These are phyloP conservation scores for Philantomba maxwellii DNA, from an alignment of 2,113 vertebrate species.

Conservation along the genomic window DNA sequence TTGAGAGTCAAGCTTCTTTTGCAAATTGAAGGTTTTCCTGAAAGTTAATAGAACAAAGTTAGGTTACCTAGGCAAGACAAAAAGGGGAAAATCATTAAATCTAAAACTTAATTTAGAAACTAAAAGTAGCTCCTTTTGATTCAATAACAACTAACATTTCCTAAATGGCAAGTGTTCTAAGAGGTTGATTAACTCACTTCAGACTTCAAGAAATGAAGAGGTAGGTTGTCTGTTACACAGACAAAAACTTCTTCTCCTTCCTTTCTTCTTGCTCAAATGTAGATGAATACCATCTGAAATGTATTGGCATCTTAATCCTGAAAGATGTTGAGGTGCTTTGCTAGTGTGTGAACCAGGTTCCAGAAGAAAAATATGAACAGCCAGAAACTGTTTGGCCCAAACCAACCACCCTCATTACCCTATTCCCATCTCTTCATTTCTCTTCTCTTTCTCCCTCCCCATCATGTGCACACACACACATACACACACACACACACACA, in stretches of 20 bases:
- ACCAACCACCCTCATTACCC: background rate
- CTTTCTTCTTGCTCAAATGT: background rate
- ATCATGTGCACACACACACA: rapidly evolving
- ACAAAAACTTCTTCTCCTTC: background rate
- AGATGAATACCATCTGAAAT: background rate
- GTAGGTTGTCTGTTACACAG: background rate
- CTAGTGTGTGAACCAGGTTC: background rate
- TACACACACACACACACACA: background rate
- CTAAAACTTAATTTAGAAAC: conserved; percentile 39
- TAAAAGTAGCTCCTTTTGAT: conserved; percentile 12
- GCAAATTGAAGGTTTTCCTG: conserved; percentile 27
- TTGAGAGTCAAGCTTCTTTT: background rate
- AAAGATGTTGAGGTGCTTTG: background rate
- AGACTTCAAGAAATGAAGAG: background rate
- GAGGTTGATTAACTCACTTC: conserved; percentile 22
- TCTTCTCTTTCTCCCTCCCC: no score
- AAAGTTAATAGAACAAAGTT: conserved; percentile 26
- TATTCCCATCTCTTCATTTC: background rate
- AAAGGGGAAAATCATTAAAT: background rate
- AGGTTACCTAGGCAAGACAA: background rate
- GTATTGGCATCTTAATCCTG: background rate
- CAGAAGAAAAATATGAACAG: background rate
- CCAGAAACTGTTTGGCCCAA: background rate
- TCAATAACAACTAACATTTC: background rate
- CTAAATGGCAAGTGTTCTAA: background rate